Base-by-base conservation (phyloP, 2,113 vertebrate species). In the Catharus bicknelli region DNA sequence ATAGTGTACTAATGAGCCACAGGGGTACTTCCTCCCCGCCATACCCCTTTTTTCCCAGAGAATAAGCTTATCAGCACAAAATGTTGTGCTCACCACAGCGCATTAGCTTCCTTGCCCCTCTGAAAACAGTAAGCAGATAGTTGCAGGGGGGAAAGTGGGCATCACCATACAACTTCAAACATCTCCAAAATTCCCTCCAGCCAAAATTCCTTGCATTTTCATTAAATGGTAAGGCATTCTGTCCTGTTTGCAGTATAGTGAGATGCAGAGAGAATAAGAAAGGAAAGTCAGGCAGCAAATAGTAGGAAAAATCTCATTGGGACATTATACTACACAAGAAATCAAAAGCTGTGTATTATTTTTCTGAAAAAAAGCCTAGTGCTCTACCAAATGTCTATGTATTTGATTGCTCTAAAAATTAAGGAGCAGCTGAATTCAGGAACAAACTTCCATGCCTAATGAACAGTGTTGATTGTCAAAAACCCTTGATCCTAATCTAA, bases 1-100 rank as follows among this genome's bases (percentile, higher is more conserved):
- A 59, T 54, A 21, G 1, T 63, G 15, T 70, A 32, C 21, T 55
- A 40, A 59, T 85, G 25, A 85, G 3, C 7, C 7, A 61, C 13
- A 11, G 29, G 7, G 2, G 3, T 51, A 43, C 16, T 36, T n/a
- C 30, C 25, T 42, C 4, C 1, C 2, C 2, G 0, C 7, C 2
- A 5, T 17, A 36, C 1, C 3, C 1, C 3, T 57, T 64, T 48
- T 58, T 20, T 27, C 9, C 11, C 21, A 29, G 36, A 69, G 7
- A 64, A 51, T 29, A 14, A 6, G 3, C 13, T 80, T 80, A 34
- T 69, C 32, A 36, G 5, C 0, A 1, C 25, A 69, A 27, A 76
- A 51, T 38, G 3, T 14, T 77, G 14, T 66, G 10, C 9, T 81
- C 34, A 74, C 36, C 17, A 27, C 23, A 62, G 21, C 0, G 0